These are phyloP conservation scores for Heliconius melpomene DNA, from an alignment of 1,140 invertebrate genomes.

Conservation along the genomic window DNA sequence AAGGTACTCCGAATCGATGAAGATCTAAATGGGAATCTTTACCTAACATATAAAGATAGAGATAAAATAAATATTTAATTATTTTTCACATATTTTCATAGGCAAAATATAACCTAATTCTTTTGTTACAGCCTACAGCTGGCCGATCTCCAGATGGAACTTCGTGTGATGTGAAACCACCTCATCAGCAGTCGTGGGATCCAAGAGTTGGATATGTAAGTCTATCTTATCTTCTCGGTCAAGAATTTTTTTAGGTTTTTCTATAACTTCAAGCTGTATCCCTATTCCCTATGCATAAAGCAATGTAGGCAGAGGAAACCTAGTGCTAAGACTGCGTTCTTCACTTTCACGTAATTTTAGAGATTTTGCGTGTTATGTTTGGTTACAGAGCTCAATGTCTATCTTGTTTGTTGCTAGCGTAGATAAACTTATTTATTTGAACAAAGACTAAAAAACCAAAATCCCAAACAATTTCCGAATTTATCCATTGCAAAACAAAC, in stretches of 20 bases:
- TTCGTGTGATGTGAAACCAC: constrained; percentile 76
- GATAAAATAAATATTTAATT: too few species aligned
- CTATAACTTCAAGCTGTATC: too few species aligned
- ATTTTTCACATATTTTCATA: neutral
- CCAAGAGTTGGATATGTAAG: constrained; percentile 79
- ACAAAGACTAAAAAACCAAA: too few species aligned
- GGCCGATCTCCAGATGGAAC: constrained; percentile 70
- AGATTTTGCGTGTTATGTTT: too few species aligned
- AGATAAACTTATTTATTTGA: too few species aligned
- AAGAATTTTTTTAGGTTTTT: neutral
- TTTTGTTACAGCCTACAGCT: constrained; percentile 65
- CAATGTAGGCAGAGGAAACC: neutral
- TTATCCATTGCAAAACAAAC: too few species aligned
- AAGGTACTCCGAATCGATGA: too few species aligned
- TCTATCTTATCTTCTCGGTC: neutral
- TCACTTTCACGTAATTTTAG: neutral
- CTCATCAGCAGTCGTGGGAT: constrained; percentile 78
- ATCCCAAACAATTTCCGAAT: too few species aligned
- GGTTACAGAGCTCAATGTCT: too few species aligned
- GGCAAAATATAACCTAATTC: neutral
- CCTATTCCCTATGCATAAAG: neutral
- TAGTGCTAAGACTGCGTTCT: neutral
- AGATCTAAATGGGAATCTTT: too few species aligned
- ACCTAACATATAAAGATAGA: too few species aligned
- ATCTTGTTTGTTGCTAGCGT: too few species aligned